These are phyloP conservation scores for Oreochromis grahami DNA, from an alignment of 2,797 vertebrate species.

Conservation along the genomic window DNA sequence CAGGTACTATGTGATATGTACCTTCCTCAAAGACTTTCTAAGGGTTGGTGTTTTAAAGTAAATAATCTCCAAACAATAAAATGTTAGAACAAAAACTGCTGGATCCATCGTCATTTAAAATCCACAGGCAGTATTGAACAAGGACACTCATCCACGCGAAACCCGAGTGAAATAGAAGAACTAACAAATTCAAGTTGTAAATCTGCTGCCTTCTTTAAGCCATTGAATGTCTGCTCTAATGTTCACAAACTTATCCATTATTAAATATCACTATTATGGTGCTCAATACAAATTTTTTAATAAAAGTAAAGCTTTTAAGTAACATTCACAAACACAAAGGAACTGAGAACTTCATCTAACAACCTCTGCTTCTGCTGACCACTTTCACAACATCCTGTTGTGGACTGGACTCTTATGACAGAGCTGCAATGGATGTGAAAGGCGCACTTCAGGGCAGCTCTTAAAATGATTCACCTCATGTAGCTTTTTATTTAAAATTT, in stretches of 20 bases:
- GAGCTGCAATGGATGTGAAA: conserved; percentile 12
- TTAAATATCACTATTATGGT: background rate
- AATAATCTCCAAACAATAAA: background rate
- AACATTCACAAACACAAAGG: background rate
- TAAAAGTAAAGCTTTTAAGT: background rate
- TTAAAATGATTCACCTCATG: conserved; percentile 44
- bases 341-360: background rate
- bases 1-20: background rate
- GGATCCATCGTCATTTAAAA: background rate
- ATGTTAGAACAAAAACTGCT: background rate
- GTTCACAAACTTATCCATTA: background rate
- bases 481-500: conserved; percentile 38
- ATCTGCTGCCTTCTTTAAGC: background rate
- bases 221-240: background rate
- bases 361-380: background rate
- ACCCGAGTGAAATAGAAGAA: background rate
- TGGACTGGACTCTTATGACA: background rate
- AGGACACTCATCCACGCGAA: background rate
- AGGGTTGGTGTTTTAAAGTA: background rate
- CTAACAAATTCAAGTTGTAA: background rate
- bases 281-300: background rate
- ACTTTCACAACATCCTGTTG: background rate
- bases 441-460: conserved; percentile 18
- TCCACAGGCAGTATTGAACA: background rate
- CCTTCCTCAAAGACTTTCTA: background rate